Evolutionary conservation across 1,140 invertebrate species (phyloP).

Genomic region (Dinoponera quadriceps): DNA sequence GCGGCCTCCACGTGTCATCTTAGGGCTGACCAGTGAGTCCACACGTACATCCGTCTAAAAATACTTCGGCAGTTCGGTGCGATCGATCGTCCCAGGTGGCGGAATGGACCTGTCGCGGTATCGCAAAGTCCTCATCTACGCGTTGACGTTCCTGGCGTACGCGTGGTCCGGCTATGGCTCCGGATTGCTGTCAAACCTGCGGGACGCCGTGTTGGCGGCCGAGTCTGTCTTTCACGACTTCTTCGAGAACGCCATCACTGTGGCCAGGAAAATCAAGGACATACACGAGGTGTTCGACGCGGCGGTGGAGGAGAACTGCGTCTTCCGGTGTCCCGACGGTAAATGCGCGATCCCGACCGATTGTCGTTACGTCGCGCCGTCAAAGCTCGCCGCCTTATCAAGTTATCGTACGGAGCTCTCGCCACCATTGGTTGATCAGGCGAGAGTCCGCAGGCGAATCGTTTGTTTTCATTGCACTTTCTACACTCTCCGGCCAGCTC

Average conservation of each 20-base stretch:
- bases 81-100: background rate
- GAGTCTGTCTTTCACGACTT: constrained; percentile 92
- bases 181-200: constrained; percentile 89
- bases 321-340: constrained; percentile 91
- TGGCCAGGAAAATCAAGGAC: constrained; percentile 91
- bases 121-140: constrained; percentile 91
- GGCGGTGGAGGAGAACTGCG: constrained; percentile 93
- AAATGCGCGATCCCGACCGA: constrained; percentile 76
- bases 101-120: constrained; percentile 85
- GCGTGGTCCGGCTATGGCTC: constrained; percentile 93
- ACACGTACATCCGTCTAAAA: constrained; percentile 66
- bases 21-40: constrained; percentile 10
- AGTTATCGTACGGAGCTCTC: background rate
- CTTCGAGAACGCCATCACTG: constrained; percentile 91
- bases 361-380: background rate
- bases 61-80: constrained; percentile 45
- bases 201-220: constrained; percentile 92
- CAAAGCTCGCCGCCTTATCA: constrained; percentile 2
- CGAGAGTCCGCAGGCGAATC: background rate
- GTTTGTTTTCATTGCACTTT: background rate
- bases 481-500: background rate
- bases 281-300: constrained; percentile 94
- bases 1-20: constrained; percentile 46
- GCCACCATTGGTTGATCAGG: constrained; percentile 25
- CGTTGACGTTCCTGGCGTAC: constrained; percentile 91